Conservation (phyloP, 2,888 invertebrate species). For the Belgica antarctica region DNA sequence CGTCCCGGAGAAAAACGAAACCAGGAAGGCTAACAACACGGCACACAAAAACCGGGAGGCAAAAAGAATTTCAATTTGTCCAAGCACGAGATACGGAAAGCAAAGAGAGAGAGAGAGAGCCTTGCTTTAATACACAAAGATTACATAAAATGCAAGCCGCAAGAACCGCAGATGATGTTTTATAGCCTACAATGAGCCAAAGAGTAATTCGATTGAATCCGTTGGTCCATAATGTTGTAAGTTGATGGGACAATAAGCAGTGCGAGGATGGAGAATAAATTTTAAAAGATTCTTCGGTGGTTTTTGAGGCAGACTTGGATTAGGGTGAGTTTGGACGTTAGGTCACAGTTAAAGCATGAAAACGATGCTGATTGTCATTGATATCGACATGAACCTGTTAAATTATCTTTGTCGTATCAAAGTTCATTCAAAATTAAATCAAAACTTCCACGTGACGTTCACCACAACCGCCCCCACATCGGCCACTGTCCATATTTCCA, state of each 20-base stretch:
- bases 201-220: conserved; percentile 28
- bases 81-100: not conserved
- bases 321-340: too few species aligned
- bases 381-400: not conserved
- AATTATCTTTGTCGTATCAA: not conserved
- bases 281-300: too few species aligned
- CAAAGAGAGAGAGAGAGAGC: too few species aligned
- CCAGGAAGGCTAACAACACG: not conserved
- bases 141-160: conserved; percentile 19
- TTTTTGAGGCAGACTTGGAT: too few species aligned
- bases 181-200: not conserved
- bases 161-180: conserved; percentile 14
- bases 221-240: not conserved
- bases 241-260: conserved; percentile 26
- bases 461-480: too few species aligned
- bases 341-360: not conserved
- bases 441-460: too few species aligned
- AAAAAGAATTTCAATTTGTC: conserved; percentile 32
- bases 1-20: conserved; percentile 13
- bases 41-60: not conserved
- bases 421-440: not conserved
- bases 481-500: too few species aligned
- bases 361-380: not conserved
- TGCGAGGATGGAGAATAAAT: not conserved
- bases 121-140: not conserved